These are phyloP conservation scores for Spinus olivaceus DNA, from an alignment of 2,797 vertebrate species.

Conservation along the genomic window DNA sequence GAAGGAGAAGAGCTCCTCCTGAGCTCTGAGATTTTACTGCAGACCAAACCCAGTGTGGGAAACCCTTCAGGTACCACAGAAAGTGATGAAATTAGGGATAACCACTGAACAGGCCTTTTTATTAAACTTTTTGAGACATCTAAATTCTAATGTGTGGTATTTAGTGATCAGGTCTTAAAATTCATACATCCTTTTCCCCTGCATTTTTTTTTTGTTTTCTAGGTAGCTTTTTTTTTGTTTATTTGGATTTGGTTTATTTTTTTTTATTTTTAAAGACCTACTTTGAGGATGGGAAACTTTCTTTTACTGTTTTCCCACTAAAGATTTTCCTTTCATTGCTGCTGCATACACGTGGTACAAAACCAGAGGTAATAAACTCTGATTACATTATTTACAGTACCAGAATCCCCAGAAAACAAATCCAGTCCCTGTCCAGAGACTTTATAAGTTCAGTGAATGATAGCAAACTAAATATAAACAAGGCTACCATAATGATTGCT, in stretches of 20 bases:
- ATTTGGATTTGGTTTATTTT: fast-evolving
- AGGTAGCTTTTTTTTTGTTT: background rate
- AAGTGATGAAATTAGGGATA: background rate
- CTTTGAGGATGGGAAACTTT: background rate
- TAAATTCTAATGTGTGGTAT: background rate
- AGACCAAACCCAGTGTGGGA: background rate
- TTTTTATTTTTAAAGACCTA: background rate
- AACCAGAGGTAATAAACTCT: background rate
- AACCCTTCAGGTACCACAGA: background rate
- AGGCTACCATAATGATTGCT: background rate
- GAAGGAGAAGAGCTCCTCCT: background rate
- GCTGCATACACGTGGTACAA: background rate
- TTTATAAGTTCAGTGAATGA: background rate
- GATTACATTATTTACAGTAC: background rate
- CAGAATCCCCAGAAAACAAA: background rate
- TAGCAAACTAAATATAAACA: background rate
- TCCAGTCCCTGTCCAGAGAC: background rate
- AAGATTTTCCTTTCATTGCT: background rate
- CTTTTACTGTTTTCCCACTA: background rate
- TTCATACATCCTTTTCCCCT: background rate
- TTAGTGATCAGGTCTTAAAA: background rate
- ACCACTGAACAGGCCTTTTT: background rate
- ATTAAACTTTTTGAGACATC: background rate
- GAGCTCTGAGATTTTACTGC: background rate
- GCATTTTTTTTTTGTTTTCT: background rate